Percentiles rank a stretch among this genome's conserved stretches.
Conservation (phyloP, 2,797 vertebrate species). For the Acipenser transmontanus region DNA sequence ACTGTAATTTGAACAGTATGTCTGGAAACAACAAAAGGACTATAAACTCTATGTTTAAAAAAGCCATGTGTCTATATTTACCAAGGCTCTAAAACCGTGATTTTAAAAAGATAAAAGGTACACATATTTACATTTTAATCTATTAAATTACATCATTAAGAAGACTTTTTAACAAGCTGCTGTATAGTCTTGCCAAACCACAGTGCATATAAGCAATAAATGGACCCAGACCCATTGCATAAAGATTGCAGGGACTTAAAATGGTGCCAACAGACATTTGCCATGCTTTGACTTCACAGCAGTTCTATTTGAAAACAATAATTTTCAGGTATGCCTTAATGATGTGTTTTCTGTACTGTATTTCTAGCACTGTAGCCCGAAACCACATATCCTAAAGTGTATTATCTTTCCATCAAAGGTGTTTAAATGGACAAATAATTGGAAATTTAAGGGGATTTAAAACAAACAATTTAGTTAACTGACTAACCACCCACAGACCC, state of each 20-base stretch:
- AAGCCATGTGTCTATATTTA: conserved; percentile 13
- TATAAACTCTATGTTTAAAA: no score
- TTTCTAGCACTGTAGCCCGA: not conserved
- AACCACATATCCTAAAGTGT: not conserved
- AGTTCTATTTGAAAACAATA: not conserved
- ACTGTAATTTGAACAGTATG: not conserved
- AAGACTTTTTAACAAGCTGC: conserved; percentile 20
- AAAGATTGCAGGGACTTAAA: conserved; percentile 36
- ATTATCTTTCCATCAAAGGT: not conserved
- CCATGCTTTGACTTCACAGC: conserved; percentile 27
- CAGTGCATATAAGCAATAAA: conserved; percentile 24
- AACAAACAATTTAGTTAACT: conserved; percentile 1
- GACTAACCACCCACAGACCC: not conserved
- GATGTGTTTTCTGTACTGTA: not conserved
- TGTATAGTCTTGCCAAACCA: conserved; percentile 1
- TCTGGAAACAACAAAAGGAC: conserved; percentile 21
- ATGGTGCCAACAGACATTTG: conserved; percentile 40
- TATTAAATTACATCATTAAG: conserved; percentile 32
- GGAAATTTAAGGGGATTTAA: not conserved
- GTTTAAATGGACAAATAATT: not conserved
- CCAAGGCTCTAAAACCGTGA: conserved; percentile 36
- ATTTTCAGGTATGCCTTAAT: conserved; percentile 6
- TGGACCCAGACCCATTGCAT: conserved; percentile 30
- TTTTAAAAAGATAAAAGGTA: conserved; percentile 39
- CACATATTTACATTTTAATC: conserved; percentile 37